Evolutionary conservation across 2,113 vertebrate genomes (phyloP).

Genomic region (Athene noctua): DNA sequence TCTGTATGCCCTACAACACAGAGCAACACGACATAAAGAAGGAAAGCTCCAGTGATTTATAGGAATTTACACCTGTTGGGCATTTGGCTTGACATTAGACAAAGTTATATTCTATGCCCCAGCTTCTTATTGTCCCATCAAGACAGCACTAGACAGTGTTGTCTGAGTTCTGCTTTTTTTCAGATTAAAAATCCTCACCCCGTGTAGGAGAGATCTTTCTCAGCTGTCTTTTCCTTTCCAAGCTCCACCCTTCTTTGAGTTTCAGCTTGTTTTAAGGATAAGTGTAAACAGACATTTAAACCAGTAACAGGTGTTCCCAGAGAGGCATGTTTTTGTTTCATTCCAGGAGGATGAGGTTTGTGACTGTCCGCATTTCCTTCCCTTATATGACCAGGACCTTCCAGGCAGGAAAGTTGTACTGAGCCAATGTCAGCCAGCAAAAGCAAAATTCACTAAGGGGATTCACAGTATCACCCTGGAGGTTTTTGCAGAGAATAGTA

Average conservation of each 20-base stretch:
- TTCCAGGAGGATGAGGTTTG: conserved; percentile 58
- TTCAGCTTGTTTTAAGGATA: conserved; percentile 43
- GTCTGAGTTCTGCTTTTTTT: neutral
- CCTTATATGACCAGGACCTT: conserved; percentile 65
- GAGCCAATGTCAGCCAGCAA: conserved; percentile 29
- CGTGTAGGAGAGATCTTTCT: conserved; percentile 11
- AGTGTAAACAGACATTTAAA: conserved; percentile 66
- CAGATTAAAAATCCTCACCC: conserved; percentile 1
- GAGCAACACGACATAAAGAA: neutral
- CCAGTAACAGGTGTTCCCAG: conserved; percentile 63
- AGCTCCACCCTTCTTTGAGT: conserved; percentile 19
- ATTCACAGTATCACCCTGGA: neutral
- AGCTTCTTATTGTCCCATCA: neutral
- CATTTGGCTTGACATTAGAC: conserved; percentile 50
- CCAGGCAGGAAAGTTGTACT: conserved; percentile 4
- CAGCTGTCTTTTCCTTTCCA: conserved; percentile 49
- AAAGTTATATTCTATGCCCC: neutral
- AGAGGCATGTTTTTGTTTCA: conserved; percentile 58
- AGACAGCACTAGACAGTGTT: neutral
- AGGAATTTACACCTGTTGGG: conserved; percentile 50
- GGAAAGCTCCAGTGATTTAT: neutral
- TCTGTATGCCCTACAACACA: neutral
- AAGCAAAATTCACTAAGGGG: conserved; percentile 14
- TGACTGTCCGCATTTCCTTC: conserved; percentile 31
- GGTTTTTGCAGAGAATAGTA: neutral